Evolutionary conservation across 2,888 invertebrate species (phyloP), one percentile per base, ranked within the genome.

Genomic region (Protophormia terraenovae): DNA sequence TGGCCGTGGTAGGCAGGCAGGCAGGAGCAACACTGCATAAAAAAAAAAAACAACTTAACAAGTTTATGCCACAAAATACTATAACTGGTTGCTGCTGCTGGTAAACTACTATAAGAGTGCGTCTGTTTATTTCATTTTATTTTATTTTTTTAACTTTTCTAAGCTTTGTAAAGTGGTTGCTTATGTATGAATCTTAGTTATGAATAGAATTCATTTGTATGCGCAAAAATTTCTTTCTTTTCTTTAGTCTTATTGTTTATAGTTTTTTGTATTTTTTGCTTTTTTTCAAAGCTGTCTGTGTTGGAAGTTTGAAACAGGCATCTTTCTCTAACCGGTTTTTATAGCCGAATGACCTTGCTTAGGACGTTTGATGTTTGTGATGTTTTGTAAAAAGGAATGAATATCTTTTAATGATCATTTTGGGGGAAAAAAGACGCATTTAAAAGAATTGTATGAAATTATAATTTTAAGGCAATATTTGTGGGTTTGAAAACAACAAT

Each of bases 341-440:
- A 77, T 67, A 62, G 53, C 77, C 81, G 72, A 84, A 84, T 84
- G 84, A 84, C 84, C 84, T 84, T 84, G 84, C 84, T 77, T 84
- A 84, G 84, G 84, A 84, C 84, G 84, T 81, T 84, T 72, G 66
- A 53, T 83, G 53, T 58, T 58, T 66, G n/a, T n/a, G n/a, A n/a
- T n/a, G n/a, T n/a, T n/a, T n/a, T n/a, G n/a, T n/a, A n/a, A n/a
- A n/a, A n/a, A n/a, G n/a, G n/a, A n/a, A n/a, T n/a, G n/a, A n/a
- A n/a, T n/a, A n/a, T n/a, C n/a, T n/a, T n/a, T n/a, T n/a, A n/a
- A n/a, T n/a, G n/a, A n/a, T n/a, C n/a, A n/a, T n/a, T n/a, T n/a
- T n/a, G n/a, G n/a, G n/a, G n/a, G n/a, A n/a, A n/a, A n/a, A n/a
- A n/a, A n/a, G n/a, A n/a, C n/a, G n/a, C n/a, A n/a, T n/a, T n/a